Percentiles rank a stretch among this genome's conserved stretches.
phyloP scores from a whole-genome alignment of 2,888 invertebrate species.

The Ectobius pallidus region DNA sequence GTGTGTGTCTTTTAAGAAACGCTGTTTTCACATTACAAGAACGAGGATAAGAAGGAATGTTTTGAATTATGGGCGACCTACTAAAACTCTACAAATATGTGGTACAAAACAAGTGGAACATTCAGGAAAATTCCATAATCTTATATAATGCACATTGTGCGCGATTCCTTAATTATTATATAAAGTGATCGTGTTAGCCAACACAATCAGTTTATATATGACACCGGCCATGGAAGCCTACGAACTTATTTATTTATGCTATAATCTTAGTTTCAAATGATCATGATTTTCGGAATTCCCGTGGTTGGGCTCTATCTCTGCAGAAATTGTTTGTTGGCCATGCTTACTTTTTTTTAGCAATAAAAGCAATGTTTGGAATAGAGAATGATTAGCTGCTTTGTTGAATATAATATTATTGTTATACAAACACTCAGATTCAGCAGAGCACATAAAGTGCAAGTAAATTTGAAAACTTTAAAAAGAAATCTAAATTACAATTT shows the following conservation, averaged over 20 bases:
- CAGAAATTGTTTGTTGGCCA: constrained; percentile 10
- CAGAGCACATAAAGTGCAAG: constrained; percentile 13
- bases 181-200: too few relatives aligned
- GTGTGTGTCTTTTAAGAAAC: neutral
- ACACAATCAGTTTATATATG: too few relatives aligned
- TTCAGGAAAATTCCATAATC: constrained; percentile 2
- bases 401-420: constrained; percentile 14
- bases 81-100: constrained; percentile 18
- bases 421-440: neutral
- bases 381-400: constrained; percentile 14
- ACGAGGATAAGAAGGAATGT: constrained; percentile 10
- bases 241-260: neutral
- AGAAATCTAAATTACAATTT: neutral
- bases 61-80: neutral
- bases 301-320: neutral
- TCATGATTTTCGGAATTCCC: neutral
- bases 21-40: neutral
- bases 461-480: neutral
- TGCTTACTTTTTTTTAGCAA: constrained; percentile 10
- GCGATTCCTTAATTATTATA: too few relatives aligned
- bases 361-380: constrained; percentile 2
- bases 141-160: too few relatives aligned
- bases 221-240: too few relatives aligned
- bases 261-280: neutral
- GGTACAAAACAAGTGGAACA: neutral